Evolutionary conservation across 2,888 invertebrate species (phyloP).

Genomic region (Hyles lineata): DNA sequence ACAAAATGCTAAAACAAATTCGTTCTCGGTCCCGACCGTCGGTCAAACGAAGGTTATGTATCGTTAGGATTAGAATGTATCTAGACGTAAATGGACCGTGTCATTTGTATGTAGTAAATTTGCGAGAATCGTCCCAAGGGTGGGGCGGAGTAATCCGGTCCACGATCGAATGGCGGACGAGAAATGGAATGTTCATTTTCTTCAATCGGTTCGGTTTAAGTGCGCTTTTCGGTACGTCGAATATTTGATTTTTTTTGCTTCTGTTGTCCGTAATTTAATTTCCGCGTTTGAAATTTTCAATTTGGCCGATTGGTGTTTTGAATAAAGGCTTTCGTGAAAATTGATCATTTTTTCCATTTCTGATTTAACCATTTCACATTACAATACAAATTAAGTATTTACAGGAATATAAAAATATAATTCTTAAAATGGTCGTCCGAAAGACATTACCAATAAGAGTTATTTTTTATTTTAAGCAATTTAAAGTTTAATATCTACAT

Average conservation of each 20-base stretch:
- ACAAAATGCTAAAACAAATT: neutral
- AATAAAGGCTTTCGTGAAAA: too few species aligned
- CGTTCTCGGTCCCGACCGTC: neutral
- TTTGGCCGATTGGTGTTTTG: too few species aligned
- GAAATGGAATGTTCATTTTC: neutral
- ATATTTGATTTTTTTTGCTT: neutral
- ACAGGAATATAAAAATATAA: too few species aligned
- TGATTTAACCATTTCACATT: neutral
- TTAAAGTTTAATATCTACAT: too few species aligned
- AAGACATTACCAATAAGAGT: neutral
- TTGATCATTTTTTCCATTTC: neutral
- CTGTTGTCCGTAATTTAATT: too few species aligned
- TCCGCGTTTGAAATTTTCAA: too few species aligned
- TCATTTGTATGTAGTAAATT: conserved; percentile 14
- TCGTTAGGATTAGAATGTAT: conserved; percentile 18
- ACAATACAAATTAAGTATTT: neutral
- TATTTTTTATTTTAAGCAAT: neutral
- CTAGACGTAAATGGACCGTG: conserved; percentile 14
- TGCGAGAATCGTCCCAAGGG: neutral
- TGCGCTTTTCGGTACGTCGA: neutral
- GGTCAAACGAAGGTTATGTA: conserved; percentile 1
- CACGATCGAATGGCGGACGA: neutral
- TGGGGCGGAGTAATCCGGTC: neutral
- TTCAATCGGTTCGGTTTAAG: neutral
- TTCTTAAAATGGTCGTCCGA: neutral